Evolutionary conservation across 2,113 vertebrate genomes (phyloP).

Genomic region (Amazona guildingii): DNA sequence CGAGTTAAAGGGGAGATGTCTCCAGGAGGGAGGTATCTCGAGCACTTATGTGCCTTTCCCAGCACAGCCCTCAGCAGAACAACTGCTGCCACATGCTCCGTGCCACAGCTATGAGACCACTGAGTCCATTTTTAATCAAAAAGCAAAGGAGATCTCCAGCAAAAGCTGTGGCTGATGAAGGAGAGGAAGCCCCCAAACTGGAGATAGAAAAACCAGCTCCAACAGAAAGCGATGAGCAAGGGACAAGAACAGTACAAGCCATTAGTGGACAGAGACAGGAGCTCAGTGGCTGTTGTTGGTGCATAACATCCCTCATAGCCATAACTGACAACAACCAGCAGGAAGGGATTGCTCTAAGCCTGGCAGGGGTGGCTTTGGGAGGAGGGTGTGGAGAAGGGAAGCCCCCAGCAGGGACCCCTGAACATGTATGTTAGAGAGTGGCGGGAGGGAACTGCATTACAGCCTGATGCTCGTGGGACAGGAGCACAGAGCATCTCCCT

Average conservation of each 20-base stretch:
- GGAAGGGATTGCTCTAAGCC: background rate
- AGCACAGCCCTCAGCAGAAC: background rate
- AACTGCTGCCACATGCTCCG: background rate
- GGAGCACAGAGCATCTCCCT: background rate
- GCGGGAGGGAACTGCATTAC: accelerated
- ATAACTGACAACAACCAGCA: background rate
- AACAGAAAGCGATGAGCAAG: accelerated
- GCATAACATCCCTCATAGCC: background rate
- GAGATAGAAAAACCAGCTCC: background rate
- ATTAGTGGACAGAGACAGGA: background rate
- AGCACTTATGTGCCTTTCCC: background rate
- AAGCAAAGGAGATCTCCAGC: background rate
- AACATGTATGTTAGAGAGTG: accelerated
- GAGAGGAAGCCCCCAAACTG: background rate
- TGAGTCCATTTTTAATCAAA: background rate
- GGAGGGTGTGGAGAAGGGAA: background rate
- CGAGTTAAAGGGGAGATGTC: background rate
- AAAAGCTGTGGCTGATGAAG: background rate
- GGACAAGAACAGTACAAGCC: background rate
- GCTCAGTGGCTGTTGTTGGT: background rate
- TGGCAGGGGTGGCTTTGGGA: background rate
- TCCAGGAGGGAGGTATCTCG: background rate
- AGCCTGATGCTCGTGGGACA: background rate
- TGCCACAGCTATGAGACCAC: background rate
- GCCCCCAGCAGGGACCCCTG: background rate